These are phyloP conservation scores for Cryptus viduatorius DNA, from an alignment of 2,888 invertebrate species.

Conservation along the genomic window DNA sequence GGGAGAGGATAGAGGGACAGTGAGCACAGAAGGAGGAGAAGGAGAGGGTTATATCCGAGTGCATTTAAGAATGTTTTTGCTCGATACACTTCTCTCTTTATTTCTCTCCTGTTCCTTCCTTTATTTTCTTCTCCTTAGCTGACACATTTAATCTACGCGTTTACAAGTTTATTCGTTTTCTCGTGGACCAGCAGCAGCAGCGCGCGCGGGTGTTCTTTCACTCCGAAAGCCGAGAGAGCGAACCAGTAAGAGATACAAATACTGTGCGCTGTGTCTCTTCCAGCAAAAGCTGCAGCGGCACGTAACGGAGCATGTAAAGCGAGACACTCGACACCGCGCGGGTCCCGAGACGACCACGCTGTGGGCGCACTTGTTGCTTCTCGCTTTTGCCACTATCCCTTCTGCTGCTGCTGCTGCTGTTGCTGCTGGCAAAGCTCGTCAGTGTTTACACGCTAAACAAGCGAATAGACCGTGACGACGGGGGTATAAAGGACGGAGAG, in stretches of 20 bases:
- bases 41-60: constrained; percentile 40
- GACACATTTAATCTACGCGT: constrained; percentile 38
- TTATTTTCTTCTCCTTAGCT: constrained; percentile 25
- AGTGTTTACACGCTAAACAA: constrained; percentile 83
- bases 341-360: constrained; percentile 57
- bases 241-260: neutral
- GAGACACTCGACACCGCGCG: constrained; percentile 64
- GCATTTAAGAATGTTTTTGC: constrained; percentile 63
- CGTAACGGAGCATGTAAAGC: constrained; percentile 62
- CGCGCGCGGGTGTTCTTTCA: constrained; percentile 27
- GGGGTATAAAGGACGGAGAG: neutral
- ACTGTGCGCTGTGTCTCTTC: constrained; percentile 8
- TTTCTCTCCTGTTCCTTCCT: neutral
- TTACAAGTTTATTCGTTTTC: constrained; percentile 14
- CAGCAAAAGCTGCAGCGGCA: constrained; percentile 35
- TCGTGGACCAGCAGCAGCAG: constrained; percentile 9
- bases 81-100: neutral
- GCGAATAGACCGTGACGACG: constrained; percentile 71
- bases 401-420: constrained; percentile 81
- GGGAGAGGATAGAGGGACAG: neutral
- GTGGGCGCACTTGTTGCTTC: constrained; percentile 69
- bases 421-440: constrained; percentile 78
- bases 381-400: constrained; percentile 53
- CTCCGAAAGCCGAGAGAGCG: neutral
- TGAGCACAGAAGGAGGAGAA: constrained; percentile 7